phyloP scores from a whole-genome alignment of 2,113 vertebrate species.

The Cyprichromis sp. region DNA sequence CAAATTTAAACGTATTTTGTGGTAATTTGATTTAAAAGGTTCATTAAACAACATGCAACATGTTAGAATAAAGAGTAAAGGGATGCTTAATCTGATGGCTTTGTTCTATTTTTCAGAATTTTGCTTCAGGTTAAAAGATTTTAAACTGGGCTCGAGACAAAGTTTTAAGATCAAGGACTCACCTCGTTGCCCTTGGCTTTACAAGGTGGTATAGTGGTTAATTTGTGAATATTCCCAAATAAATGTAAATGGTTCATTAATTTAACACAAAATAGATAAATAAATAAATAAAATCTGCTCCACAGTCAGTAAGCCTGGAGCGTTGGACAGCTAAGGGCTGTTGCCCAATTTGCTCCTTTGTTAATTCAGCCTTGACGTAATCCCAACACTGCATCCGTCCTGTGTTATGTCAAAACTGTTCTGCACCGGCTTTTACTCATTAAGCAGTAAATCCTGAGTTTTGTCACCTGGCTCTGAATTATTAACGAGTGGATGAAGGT shows the following conservation, averaged over 20 bases:
- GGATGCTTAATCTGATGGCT: background rate
- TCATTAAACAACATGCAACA: background rate
- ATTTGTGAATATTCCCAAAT: background rate
- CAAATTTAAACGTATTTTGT: background rate
- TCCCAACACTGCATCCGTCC: background rate
- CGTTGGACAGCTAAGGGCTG: background rate
- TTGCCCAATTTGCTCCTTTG: background rate
- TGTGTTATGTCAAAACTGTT: background rate
- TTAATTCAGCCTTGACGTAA: background rate
- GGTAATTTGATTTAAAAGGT: background rate
- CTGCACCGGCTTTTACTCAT: background rate
- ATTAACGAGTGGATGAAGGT: background rate
- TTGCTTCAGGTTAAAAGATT: background rate
- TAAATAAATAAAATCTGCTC: background rate
- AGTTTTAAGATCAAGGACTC: background rate
- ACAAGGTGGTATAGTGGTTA: background rate
- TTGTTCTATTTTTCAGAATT: background rate
- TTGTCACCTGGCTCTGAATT: background rate
- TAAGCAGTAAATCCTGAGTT: background rate
- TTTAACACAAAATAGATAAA: background rate
- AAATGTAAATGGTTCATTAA: background rate
- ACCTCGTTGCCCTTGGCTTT: background rate
- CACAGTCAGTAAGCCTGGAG: background rate
- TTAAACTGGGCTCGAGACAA: background rate
- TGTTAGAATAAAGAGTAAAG: background rate